These are phyloP conservation scores for Acleris emargana DNA, from an alignment of 2,888 invertebrate genomes.

Conservation along the genomic window DNA sequence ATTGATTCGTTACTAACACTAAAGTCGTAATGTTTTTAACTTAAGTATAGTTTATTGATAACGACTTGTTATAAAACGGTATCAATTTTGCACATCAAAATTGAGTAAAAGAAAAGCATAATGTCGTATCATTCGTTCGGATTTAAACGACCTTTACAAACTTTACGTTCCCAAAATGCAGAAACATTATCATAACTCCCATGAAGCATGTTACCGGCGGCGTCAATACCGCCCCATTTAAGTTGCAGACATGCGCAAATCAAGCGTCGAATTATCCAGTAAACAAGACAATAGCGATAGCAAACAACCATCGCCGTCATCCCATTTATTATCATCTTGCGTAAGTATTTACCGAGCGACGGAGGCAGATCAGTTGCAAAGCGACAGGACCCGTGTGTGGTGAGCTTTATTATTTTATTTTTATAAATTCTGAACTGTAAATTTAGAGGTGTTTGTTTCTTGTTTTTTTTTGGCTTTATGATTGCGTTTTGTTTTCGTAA, in stretches of 20 bases:
- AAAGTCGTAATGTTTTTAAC: no score
- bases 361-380: slow-evolving; percentile 27
- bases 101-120: no score
- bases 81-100: no score
- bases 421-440: slow-evolving; percentile 5
- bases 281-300: slow-evolving; percentile 21
- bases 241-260: slow-evolving; percentile 7
- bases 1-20: no score
- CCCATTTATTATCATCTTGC: slow-evolving; percentile 22
- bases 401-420: slow-evolving; percentile 17
- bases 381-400: slow-evolving; percentile 28
- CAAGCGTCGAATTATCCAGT: neutral
- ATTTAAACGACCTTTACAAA: neutral
- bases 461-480: slow-evolving; percentile 3
- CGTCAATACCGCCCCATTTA: slow-evolving; percentile 9
- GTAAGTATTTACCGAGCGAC: slow-evolving; percentile 23
- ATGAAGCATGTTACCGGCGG: neutral
- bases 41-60: no score
- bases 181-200: neutral
- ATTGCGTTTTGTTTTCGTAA: neutral
- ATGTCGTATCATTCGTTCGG: no score
- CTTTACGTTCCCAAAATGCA: neutral
- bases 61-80: no score
- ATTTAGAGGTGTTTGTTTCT: slow-evolving; percentile 1
- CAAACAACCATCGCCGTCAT: slow-evolving; percentile 5